These are phyloP conservation scores for Petromus typicus DNA, from an alignment of 2,113 vertebrate species.

Conservation along the genomic window DNA sequence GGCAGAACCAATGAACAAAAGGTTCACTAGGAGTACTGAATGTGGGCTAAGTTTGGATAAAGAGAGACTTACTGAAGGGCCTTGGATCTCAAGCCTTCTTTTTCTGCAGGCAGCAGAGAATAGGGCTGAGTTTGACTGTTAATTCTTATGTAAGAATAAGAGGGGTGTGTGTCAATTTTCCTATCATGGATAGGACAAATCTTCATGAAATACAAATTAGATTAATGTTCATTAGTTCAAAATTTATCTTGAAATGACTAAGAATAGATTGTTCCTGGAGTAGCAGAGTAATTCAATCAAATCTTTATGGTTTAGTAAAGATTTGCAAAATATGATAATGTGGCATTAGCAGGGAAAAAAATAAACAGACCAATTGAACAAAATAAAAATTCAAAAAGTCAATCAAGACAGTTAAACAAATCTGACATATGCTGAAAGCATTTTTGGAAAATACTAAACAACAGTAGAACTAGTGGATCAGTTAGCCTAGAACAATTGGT, in stretches of 20 bases:
- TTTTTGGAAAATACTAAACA: neutral
- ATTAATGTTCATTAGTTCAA: too few species aligned
- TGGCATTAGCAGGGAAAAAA: neutral
- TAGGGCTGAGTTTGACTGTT: neutral
- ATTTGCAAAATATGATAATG: neutral
- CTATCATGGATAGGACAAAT: too few species aligned
- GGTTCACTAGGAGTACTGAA: accelerated
- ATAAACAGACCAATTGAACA: neutral
- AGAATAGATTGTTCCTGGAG: neutral
- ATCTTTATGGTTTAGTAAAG: neutral
- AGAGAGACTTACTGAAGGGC: neutral
- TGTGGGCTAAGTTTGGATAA: too few species aligned
- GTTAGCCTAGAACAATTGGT: neutral
- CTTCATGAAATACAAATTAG: too few species aligned
- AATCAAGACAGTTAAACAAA: neutral
- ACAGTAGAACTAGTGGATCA: neutral
- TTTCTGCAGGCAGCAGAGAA: too few species aligned
- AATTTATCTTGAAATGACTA: neutral
- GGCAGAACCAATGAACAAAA: neutral
- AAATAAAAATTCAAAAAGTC: neutral
- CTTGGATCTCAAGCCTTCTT: too few species aligned
- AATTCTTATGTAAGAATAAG: too few species aligned
- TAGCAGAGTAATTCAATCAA: neutral
- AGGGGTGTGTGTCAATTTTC: too few species aligned
- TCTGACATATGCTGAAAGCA: neutral